phyloP scores from a whole-genome alignment of 2,888 invertebrate species.

The Euphydryas editha region DNA sequence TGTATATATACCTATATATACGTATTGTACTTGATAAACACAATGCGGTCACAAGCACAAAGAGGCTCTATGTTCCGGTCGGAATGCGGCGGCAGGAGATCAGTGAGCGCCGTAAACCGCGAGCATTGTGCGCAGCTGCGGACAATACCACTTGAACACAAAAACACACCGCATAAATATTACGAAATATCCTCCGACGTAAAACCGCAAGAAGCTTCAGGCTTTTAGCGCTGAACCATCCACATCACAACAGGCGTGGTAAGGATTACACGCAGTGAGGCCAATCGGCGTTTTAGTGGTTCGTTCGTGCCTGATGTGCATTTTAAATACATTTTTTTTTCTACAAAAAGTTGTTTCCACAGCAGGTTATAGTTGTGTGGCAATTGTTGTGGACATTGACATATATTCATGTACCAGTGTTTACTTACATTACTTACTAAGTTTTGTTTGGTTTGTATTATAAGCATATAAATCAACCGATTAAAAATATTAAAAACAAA shows the following conservation, averaged over 20 bases:
- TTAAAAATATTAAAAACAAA: no score
- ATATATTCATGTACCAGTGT: background rate
- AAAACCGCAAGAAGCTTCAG: conserved; percentile 3
- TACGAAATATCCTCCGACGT: conserved; percentile 2
- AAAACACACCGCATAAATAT: conserved; percentile 8
- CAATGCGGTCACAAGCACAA: no score
- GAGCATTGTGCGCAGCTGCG: conserved; percentile 22
- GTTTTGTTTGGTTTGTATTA: background rate
- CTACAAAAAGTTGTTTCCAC: background rate
- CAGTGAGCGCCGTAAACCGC: conserved; percentile 8
- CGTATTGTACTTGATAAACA: no score
- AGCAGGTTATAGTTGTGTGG: background rate
- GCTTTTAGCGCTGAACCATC: background rate
- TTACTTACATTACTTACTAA: background rate
- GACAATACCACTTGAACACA: conserved; percentile 24
- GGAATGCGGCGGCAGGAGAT: background rate
- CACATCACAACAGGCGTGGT: background rate
- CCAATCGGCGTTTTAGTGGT: background rate
- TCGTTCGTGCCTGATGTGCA: background rate
- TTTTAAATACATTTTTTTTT: background rate
- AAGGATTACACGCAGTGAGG: background rate
- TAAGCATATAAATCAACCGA: no score
- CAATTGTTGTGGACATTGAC: background rate
- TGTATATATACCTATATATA: no score
- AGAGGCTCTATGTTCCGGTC: background rate